phyloP scores from a whole-genome alignment of 2,797 vertebrate species.

The Enteromius viviparus region DNA sequence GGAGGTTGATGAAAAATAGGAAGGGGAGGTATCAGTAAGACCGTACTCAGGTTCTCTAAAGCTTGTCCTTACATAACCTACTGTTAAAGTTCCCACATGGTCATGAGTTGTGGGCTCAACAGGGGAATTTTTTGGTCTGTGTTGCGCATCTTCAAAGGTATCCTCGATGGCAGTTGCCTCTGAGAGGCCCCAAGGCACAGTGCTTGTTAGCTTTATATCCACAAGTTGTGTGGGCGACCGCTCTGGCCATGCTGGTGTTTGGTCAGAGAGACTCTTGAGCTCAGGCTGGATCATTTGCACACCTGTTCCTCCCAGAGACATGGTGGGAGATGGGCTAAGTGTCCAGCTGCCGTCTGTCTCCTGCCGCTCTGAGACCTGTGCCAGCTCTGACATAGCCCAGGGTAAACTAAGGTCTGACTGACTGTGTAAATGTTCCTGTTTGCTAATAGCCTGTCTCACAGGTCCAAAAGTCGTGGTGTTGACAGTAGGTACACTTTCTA shows the following conservation, averaged over 20 bases:
- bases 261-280: slow-evolving; percentile 40
- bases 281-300: slow-evolving; percentile 37
- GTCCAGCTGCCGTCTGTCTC: slow-evolving; percentile 37
- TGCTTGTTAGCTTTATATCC: slow-evolving; percentile 22
- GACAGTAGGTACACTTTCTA: slow-evolving; percentile 30
- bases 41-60: slow-evolving; percentile 13
- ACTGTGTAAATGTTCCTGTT: slow-evolving; percentile 33
- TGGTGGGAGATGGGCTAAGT: slow-evolving; percentile 12
- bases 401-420: slow-evolving; percentile 30
- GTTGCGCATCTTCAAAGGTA: neutral
- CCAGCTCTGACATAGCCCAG: slow-evolving; percentile 20
- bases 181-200: slow-evolving; percentile 15
- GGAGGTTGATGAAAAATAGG: slow-evolving; percentile 28
- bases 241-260: slow-evolving; percentile 40
- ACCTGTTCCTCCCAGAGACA: slow-evolving; percentile 44
- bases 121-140: slow-evolving; percentile 7
- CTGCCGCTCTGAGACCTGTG: slow-evolving; percentile 10
- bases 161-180: slow-evolving; percentile 17
- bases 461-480: slow-evolving; percentile 1
- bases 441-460: slow-evolving; percentile 18
- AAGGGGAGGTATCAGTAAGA: slow-evolving; percentile 31
- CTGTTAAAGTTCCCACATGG: slow-evolving; percentile 25
- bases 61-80: slow-evolving; percentile 23
- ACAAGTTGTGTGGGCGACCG: slow-evolving; percentile 15
- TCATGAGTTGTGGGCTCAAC: slow-evolving; percentile 1